A percentile compares a stretch with the other conserved stretches of the same genome.
phyloP scores from a whole-genome alignment of 2,888 invertebrate genomes.

The Andrena trimmerana region DNA sequence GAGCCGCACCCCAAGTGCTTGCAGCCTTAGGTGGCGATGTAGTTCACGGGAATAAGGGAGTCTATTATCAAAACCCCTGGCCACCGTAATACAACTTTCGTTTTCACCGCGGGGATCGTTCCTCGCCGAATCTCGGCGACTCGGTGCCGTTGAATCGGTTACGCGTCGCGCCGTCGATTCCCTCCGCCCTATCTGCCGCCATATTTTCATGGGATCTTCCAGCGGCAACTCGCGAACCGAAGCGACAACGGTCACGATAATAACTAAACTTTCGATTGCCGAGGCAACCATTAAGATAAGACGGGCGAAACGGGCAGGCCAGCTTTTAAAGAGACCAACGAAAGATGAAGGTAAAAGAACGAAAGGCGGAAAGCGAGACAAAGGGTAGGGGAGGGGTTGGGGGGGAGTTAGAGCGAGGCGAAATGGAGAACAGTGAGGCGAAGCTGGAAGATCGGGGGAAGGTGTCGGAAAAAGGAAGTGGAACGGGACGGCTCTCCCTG shows the following conservation, averaged over 20 bases:
- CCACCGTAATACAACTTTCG: constrained; percentile 40
- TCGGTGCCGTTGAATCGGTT: constrained; percentile 25
- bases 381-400: background rate
- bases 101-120: constrained; percentile 43
- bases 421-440: constrained; percentile 15
- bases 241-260: constrained; percentile 75
- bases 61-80: constrained; percentile 21
- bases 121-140: constrained; percentile 15
- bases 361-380: background rate
- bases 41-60: constrained; percentile 6
- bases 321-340: constrained; percentile 40
- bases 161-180: constrained; percentile 67
- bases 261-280: constrained; percentile 81
- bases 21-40: background rate
- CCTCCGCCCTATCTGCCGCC: constrained; percentile 64
- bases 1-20: background rate
- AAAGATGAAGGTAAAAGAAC: constrained; percentile 1
- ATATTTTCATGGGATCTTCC: constrained; percentile 68
- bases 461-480: constrained; percentile 56
- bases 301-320: constrained; percentile 52
- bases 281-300: constrained; percentile 78
- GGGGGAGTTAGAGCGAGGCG: constrained; percentile 6
- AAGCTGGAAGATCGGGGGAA: constrained; percentile 24
- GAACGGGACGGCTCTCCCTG: constrained; percentile 43
- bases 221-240: constrained; percentile 61